Evolutionary conservation across 2,113 vertebrate genomes (phyloP).

Genomic region (Oreamnos americanus): DNA sequence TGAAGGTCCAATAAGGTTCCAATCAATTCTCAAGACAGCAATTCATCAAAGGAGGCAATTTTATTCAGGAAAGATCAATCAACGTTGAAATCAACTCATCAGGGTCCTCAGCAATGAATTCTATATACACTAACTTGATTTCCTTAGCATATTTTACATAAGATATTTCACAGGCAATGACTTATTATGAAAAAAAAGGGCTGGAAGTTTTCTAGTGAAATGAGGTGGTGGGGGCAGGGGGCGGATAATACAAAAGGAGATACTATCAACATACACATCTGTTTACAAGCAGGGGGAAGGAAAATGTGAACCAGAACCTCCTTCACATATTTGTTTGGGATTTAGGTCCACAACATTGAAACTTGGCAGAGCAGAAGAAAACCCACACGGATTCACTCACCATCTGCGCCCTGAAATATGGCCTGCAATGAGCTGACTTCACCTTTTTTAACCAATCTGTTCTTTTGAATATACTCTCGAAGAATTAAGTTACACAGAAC

Average conservation of each 20-base stretch:
- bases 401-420: slow-evolving; percentile 49
- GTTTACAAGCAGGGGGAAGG: slow-evolving; percentile 28
- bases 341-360: slow-evolving; percentile 31
- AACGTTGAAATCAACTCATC: neutral
- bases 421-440: neutral
- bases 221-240: neutral
- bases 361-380: neutral
- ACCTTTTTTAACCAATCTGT: neutral
- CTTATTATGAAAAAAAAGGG: neutral
- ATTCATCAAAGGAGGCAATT: neutral
- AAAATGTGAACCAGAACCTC: neutral
- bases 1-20: neutral
- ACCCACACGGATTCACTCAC: slow-evolving; percentile 33
- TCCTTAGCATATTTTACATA: neutral
- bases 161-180: neutral
- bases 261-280: neutral
- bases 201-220: neutral
- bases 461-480: neutral
- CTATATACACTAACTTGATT: neutral
- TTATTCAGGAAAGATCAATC: slow-evolving; percentile 26
- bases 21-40: neutral
- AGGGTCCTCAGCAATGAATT: neutral
- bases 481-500: neutral
- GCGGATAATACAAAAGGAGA: neutral
- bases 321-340: slow-evolving; percentile 50